These are phyloP conservation scores for Corythornis madagascariensis DNA, from an alignment of 2,113 vertebrate genomes.

Conservation along the genomic window DNA sequence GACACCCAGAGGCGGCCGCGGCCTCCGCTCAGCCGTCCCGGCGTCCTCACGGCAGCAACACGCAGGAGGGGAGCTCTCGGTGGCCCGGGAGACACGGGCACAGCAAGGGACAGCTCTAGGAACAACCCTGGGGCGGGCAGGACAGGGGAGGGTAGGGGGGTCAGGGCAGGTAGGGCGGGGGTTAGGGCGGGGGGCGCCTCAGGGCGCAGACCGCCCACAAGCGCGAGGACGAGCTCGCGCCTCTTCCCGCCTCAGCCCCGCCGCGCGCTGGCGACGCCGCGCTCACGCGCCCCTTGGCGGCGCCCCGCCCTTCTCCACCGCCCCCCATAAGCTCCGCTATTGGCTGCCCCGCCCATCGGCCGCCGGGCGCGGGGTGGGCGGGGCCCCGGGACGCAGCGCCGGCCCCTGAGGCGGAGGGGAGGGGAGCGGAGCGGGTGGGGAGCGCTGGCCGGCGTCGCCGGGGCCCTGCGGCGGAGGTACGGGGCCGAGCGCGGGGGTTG, in stretches of 20 bases:
- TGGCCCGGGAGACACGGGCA: not conserved
- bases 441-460: not conserved
- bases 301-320: too few species aligned
- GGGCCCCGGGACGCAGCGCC: too few species aligned
- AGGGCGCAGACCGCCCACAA: too few species aligned
- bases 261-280: accelerated
- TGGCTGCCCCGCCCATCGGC: not conserved
- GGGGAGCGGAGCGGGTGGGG: accelerated
- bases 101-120: accelerated
- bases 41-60: not conserved
- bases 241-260: too few species aligned
- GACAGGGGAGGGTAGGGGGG: too few species aligned
- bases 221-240: too few species aligned
- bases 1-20: not conserved
- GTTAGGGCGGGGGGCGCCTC: too few species aligned
- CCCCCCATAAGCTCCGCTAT: too few species aligned
- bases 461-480: not conserved
- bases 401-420: too few species aligned
- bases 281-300: not conserved
- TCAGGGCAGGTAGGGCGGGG: too few species aligned
- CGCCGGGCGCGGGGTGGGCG: not conserved
- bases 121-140: too few species aligned
- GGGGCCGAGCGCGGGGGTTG: not conserved
- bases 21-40: not conserved
- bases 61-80: accelerated